A percentile compares a stretch with the other conserved stretches of the same genome.
Evolutionary conservation across 2,888 invertebrate genomes (phyloP).

Genomic region (Xanthorhoe spadicearia): DNA sequence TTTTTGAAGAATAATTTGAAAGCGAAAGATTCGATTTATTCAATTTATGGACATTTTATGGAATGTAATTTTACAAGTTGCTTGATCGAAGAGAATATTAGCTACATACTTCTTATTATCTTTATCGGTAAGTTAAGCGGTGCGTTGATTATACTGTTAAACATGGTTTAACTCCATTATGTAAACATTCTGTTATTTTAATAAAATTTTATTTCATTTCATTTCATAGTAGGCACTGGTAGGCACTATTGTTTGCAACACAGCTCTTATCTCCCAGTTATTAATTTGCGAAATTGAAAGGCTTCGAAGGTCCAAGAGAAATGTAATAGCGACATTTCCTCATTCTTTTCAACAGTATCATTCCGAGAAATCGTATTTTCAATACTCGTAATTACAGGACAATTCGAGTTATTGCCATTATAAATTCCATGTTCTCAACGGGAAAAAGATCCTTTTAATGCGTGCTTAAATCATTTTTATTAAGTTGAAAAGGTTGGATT

Average conservation of each 20-base stretch:
- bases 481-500: slow-evolving; percentile 80
- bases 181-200: too few relatives aligned
- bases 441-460: slow-evolving; percentile 77
- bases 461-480: slow-evolving; percentile 82
- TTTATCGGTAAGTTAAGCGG: too few relatives aligned
- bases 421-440: slow-evolving; percentile 73
- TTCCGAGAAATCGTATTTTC: slow-evolving; percentile 34
- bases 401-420: slow-evolving; percentile 73
- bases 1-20: not conserved
- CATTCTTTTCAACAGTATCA: slow-evolving; percentile 40
- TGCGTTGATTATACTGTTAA: too few relatives aligned
- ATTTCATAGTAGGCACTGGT: too few relatives aligned
- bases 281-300: slow-evolving; percentile 63
- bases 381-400: slow-evolving; percentile 62
- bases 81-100: too few relatives aligned
- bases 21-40: not conserved
- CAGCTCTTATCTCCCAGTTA: slow-evolving; percentile 58
- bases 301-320: slow-evolving; percentile 45
- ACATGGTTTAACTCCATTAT: too few relatives aligned
- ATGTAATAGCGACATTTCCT: slow-evolving; percentile 46
- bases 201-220: too few relatives aligned
- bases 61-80: too few relatives aligned
- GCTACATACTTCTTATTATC: too few relatives aligned
- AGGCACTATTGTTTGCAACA: slow-evolving; percentile 60
- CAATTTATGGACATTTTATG: too few relatives aligned